Conservation (phyloP, 2,113 vertebrate species). For the Anoura caudifer region DNA sequence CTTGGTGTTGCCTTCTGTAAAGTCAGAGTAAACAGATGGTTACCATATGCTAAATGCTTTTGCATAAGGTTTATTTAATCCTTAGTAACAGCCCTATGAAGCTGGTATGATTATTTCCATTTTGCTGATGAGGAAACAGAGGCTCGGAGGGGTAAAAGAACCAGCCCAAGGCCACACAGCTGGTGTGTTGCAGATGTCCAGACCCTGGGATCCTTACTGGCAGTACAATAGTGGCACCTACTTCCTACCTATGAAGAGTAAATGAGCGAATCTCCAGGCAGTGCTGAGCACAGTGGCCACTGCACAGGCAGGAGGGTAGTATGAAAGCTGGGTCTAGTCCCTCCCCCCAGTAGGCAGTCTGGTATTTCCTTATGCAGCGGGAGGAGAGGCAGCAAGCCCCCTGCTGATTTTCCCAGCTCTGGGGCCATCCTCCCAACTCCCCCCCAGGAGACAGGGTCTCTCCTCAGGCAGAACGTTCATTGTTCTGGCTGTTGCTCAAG, state of each 20-base stretch:
- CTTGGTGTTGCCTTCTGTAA: neutral
- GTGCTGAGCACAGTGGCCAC: neutral
- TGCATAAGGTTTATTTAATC: neutral
- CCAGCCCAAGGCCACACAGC: neutral
- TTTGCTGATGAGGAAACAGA: neutral
- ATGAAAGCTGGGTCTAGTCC: neutral
- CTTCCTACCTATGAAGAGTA: neutral
- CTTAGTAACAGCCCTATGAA: neutral
- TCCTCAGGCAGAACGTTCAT: slow-evolving; percentile 8
- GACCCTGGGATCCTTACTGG: neutral
- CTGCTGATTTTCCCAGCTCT: neutral
- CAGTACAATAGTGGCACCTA: neutral
- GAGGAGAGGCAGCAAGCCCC: neutral
- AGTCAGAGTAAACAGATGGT: neutral
- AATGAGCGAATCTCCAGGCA: neutral
- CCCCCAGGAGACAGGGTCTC: neutral
- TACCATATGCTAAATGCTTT: neutral
- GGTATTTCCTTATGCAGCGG: neutral
- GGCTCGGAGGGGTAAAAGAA: neutral
- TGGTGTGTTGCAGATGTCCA: neutral
- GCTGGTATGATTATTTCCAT: neutral
- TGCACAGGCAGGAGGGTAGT: neutral
- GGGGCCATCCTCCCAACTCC: neutral
- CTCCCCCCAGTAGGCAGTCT: neutral
- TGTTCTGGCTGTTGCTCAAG: slow-evolving; percentile 2